Base-by-base conservation (phyloP, 1,140 invertebrate genomes). In the Eriocheir sinensis region DNA sequence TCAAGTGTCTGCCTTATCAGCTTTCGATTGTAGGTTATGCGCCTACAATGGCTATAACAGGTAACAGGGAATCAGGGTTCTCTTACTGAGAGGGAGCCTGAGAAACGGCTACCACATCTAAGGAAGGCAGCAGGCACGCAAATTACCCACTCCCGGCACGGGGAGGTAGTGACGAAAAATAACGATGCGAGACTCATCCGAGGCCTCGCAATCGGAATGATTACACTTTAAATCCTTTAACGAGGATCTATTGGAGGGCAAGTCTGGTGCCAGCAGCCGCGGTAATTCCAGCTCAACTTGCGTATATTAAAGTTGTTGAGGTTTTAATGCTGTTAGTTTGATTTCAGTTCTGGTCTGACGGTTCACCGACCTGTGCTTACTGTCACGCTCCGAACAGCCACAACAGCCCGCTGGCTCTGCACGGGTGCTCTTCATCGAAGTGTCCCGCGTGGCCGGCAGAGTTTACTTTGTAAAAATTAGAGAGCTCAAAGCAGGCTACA, bases 251-350 rank as follows among this genome's bases (percentile, higher is more conserved):
- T n/a, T n/a, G 98, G 98, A 98, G 98, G 98, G 98, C 98, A 98
- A 98, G 98, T 98, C 98, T 98, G 98, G 98, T 98, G 98, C 98
- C 98, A 98, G 98, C n/a, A n/a, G n/a, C n/a, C 98, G 98, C 98
- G 98, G 98, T 98, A 98, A 98, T 98, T 98, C 98, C 98, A 98
- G 98, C 98, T 98, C 98, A n/a, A n/a, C n/a, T n/a, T n/a, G 98
- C 98, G 98, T 98, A 98, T 98, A 98, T 98, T 98, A 98, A 98
- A 98, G 97, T 98, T 98, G 98, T 98, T 98, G 98, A 97, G 97
- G 98, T 96, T 96, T 92, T 95, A 96, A 96, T 92, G 96, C 94
- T 96, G 95, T 88, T 96, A 95, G 92, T 96, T 96, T 93, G 89
- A 96, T 80, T 53, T 96, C 60, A 41, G 83, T 34, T 40, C 30